These are phyloP conservation scores for Aphelenchoides bicaudatus DNA, from an alignment of 2,888 invertebrate genomes.

Conservation along the genomic window DNA sequence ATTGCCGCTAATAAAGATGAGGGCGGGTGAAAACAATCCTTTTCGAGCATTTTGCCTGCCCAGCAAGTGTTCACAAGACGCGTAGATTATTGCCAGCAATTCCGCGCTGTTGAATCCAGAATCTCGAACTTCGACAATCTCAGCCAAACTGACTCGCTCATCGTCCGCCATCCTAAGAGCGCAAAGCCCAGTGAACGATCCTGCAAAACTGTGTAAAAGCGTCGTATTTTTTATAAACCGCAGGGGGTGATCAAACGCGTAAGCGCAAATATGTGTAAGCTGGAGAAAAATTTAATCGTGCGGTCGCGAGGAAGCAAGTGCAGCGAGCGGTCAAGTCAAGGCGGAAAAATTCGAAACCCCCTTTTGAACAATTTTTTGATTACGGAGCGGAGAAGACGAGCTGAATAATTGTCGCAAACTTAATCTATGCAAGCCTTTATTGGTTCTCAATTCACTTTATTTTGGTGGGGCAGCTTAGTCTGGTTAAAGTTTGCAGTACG, in stretches of 20 bases:
- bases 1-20: constrained; percentile 41
- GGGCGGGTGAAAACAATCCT: constrained; percentile 45
- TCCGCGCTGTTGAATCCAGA: constrained; percentile 28
- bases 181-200: background rate
- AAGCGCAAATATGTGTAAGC: background rate
- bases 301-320: too few relatives aligned
- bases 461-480: too few relatives aligned
- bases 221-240: background rate
- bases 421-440: too few relatives aligned
- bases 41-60: constrained; percentile 3
- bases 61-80: constrained; percentile 29
- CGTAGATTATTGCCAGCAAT: constrained; percentile 33
- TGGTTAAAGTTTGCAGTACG: too few relatives aligned
- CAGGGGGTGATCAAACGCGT: background rate
- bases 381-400: too few relatives aligned
- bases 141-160: constrained; percentile 35
- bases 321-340: too few relatives aligned
- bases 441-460: too few relatives aligned
- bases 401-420: too few relatives aligned
- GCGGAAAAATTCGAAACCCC: too few relatives aligned
- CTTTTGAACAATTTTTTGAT: too few relatives aligned
- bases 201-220: background rate
- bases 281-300: too few relatives aligned
- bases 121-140: constrained; percentile 39
- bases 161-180: constrained; percentile 6